A percentile compares a stretch with the other conserved stretches of the same genome.
Conservation (phyloP, 2,113 vertebrate species). For the Brachypodius melanocephalos region DNA sequence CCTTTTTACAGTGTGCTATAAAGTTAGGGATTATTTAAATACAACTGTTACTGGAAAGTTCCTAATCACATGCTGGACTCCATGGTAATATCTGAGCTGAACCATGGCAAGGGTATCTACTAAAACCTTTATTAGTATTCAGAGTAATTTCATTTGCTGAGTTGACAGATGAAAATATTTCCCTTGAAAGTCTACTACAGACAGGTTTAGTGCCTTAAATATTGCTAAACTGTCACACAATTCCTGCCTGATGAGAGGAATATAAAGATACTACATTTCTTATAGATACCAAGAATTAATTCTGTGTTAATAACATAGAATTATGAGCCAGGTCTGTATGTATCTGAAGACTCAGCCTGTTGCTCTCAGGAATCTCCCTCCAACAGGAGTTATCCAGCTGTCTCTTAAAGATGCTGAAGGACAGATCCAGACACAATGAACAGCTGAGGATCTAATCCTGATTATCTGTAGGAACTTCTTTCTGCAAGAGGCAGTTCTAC, state of each 20-base stretch:
- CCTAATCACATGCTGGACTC: not conserved
- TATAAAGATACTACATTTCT: not conserved
- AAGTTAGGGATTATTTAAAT: slow-evolving; percentile 20
- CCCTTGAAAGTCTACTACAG: not conserved
- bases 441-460: not conserved
- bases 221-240: not conserved
- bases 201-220: not conserved
- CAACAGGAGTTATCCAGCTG: not conserved
- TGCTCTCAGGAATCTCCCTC: not conserved
- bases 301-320: not conserved
- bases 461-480: not conserved
- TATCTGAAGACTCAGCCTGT: not conserved
- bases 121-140: not conserved
- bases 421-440: not conserved
- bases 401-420: not conserved
- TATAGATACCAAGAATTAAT: not conserved
- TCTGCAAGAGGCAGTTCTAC: not conserved
- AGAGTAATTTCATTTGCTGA: slow-evolving; percentile 1
- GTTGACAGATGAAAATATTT: not conserved
- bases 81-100: not conserved
- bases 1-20: slow-evolving; percentile 14
- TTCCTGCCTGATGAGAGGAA: not conserved
- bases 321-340: not conserved
- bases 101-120: not conserved
- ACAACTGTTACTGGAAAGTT: not conserved